Evolutionary conservation across 2,888 invertebrate species (phyloP).

Genomic region (Petrolisthes cinctipes): DNA sequence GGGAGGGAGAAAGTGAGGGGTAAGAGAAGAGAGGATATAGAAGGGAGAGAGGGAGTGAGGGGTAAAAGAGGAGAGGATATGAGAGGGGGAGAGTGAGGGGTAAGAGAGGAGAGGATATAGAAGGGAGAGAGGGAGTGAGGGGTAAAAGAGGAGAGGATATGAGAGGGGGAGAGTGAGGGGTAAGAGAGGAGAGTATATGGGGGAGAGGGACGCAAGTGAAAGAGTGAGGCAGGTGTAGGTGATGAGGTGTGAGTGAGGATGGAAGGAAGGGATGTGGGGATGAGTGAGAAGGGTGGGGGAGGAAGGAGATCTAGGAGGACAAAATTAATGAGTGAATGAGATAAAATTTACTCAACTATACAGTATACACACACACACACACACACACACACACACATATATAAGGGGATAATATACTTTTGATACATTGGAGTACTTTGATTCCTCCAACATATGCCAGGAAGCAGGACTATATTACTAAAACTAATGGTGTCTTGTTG

Average conservation of each 20-base stretch:
- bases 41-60: background rate
- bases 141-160: background rate
- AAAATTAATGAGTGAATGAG: no score
- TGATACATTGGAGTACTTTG: no score
- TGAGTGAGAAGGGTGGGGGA: no score
- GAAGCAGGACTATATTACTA: no score
- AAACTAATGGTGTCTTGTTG: no score
- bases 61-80: background rate
- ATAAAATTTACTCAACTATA: no score
- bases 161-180: background rate
- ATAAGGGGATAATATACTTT: no score
- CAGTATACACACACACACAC: no score
- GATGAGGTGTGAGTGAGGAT: background rate
- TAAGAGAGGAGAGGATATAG: background rate
- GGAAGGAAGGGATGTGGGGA: background rate
- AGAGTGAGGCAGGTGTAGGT: background rate
- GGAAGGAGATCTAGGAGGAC: no score
- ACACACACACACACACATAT: no score
- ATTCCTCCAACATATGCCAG: no score
- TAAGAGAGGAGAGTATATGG: background rate
- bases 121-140: background rate
- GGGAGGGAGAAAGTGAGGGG: no score
- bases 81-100: background rate
- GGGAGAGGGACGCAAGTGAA: background rate
- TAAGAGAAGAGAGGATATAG: background rate